Base-by-base conservation (phyloP, 2,797 vertebrate genomes). In the Chelon auratus region DNA sequence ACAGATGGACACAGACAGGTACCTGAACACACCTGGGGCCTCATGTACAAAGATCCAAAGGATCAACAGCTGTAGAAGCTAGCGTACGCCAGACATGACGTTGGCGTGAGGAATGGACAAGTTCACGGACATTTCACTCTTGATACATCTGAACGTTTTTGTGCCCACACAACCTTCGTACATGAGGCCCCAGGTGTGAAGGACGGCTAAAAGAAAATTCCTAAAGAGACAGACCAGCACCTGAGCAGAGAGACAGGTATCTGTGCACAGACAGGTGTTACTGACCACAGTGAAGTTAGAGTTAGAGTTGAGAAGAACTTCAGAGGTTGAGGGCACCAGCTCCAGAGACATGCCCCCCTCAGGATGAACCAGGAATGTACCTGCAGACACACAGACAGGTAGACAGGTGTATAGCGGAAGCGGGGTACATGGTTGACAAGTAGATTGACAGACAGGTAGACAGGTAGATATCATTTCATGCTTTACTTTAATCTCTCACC, bases 221-320 rank as follows among this genome's bases (percentile, higher is more conserved):
- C 22, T 22, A 22, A 0, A 26, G 22, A 40, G 14, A 26, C 8
- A 47, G 54, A 47, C 39, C 30, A 43, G 40, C 39, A 66, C 12
- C 13, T 11, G 20, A 18, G 18, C 17, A 48, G 12, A 42, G 10
- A 42, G 12, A 42, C 40, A 13, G 40, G 40, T 42, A 1, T 7
- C 43, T 48, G n/a, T 3, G 18, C 8, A 20, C 45, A 20, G 26
- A 36, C 15, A 10, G 8, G n/a, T 1, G 17, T 15, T 62, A 74
- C 83, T 80, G 20, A 92, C 91, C 76, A 96, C 90, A 22, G 91
- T 89, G n/a, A 93, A 93, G 82, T 88, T 95, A 69, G 94, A 93
- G 63, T 91, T 92, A 33, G 94, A 48, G 20, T 77, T 52, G 2
- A 97, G 94, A 48, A 95, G 47, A 22, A 96, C 86, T 75, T 95